Conservation (phyloP, 2,888 invertebrate species). For the Macaria notata region DNA sequence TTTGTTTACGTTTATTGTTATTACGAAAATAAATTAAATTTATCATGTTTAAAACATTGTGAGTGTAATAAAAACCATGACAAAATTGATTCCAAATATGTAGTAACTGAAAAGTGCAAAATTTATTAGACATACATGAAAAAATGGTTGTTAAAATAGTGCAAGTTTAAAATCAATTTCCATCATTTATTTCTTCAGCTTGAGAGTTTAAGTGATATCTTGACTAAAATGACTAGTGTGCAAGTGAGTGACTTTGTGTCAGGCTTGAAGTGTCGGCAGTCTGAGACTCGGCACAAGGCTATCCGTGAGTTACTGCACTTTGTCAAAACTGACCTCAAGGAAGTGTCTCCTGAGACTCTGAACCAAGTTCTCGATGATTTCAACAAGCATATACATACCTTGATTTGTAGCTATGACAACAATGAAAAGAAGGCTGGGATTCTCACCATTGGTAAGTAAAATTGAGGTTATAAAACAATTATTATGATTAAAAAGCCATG, state of each 20-base stretch:
- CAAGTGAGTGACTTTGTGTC: slow-evolving; percentile 90
- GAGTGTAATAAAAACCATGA: neutral
- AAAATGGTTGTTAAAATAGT: neutral
- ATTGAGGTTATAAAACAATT: slow-evolving; percentile 31
- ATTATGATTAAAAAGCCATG: neutral
- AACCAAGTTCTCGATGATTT: slow-evolving; percentile 95
- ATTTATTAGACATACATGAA: neutral
- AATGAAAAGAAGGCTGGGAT: slow-evolving; percentile 98
- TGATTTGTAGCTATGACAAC: slow-evolving; percentile 95
- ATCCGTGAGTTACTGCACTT: slow-evolving; percentile 94
- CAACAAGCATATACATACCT: slow-evolving; percentile 96
- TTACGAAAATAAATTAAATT: slow-evolving; percentile 3
- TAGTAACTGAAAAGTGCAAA: neutral
- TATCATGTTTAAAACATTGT: neutral
- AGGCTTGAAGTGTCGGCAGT: slow-evolving; percentile 93
- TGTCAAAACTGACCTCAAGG: slow-evolving; percentile 93
- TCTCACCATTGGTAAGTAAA: slow-evolving; percentile 89
- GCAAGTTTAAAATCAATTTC: neutral
- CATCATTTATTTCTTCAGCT: neutral
- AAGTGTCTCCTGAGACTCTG: slow-evolving; percentile 93
- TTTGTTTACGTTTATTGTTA: slow-evolving; percentile 7
- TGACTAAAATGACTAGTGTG: slow-evolving; percentile 48
- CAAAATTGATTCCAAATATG: neutral
- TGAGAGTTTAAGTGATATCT: slow-evolving; percentile 1
- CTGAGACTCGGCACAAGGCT: slow-evolving; percentile 91